Base-by-base conservation (phyloP, 2,113 vertebrate genomes). In the Coreoperca whiteheadi region DNA sequence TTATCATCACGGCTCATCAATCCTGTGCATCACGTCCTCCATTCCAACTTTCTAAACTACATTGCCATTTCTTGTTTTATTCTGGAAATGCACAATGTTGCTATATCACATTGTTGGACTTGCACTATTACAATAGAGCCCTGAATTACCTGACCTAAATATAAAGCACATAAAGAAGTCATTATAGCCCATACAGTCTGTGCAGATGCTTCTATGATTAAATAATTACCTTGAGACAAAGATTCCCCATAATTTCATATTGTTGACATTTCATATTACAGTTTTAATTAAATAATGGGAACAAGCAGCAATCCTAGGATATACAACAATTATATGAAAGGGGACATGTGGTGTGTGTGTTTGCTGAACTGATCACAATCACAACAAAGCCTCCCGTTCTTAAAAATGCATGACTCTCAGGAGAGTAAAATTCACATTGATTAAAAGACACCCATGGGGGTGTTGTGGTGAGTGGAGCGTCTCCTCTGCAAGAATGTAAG, bases 361-460 rank as follows among this genome's bases (percentile, higher is more conserved):
- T 21, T 34, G 41, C 46, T 50, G 65, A 64, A 72, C 61, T 53
- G 2, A 64, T 87, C 63, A 74, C 64, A 74, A 76, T 39, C 53
- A 81, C 60, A 67, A 91, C 30, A 68, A 86, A 88, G 79, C 48
- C 78, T 88, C 81, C 50, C 9, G 21, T 86, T 84, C 46, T 83
- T 77, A 74, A 86, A 90, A 86, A 80, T 82, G 32, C 74, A 75
- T 10, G 5, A 77, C 6, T 48, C 80, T 43, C 37, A 21, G 46
- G 57, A 85, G 51, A 84, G 64, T 71, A 71, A 88, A 88, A 87
- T 81, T 88, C 76, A 91, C 87, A 81, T 41, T 76, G 84, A 87
- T 85, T 85, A 85, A 91, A 87, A 87, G 79, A 78, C 81, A 74
- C 60, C 83, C 72, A n/a, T 56, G 72, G 53, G 69, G 87, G 79